Evolutionary conservation across 2,888 invertebrate genomes (phyloP).

Genomic region (Gerris lacustris): DNA sequence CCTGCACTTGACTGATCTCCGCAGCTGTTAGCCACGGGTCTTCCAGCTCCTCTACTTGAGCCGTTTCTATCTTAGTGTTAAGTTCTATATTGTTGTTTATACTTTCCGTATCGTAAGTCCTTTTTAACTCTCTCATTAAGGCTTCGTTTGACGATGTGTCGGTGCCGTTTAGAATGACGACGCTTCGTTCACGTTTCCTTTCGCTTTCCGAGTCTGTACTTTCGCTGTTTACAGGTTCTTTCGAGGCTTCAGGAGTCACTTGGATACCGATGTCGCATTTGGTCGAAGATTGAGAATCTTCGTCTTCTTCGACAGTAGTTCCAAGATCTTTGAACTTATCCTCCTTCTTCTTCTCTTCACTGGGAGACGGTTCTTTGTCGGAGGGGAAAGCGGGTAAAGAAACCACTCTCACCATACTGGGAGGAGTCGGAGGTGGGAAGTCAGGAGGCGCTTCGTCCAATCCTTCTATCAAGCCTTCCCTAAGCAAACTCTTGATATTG

Average conservation of each 20-base stretch:
- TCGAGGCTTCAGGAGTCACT: conserved; percentile 21
- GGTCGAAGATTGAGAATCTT: conserved; percentile 18
- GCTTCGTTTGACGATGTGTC: conserved; percentile 28
- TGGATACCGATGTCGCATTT: conserved; percentile 24
- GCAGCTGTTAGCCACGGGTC: conserved; percentile 30
- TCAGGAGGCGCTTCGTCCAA: conserved; percentile 43
- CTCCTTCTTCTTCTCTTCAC: conserved; percentile 10
- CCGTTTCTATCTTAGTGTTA: conserved; percentile 16
- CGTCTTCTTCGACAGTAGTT: conserved; percentile 22
- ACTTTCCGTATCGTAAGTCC: conserved; percentile 24
- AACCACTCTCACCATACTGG: conserved; percentile 53
- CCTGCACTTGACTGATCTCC: conserved; percentile 29
- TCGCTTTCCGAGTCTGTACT: conserved; percentile 25
- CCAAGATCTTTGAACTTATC: conserved; percentile 19
- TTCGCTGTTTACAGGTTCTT: conserved; percentile 13
- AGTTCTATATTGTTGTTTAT: conserved; percentile 23
- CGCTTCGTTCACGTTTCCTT: conserved; percentile 16
- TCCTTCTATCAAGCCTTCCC: conserved; percentile 52
- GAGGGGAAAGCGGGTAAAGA: conserved; percentile 51
- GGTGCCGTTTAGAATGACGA: conserved; percentile 24
- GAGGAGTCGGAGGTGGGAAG: conserved; percentile 45
- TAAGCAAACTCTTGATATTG: conserved; percentile 59
- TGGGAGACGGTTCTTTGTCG: conserved; percentile 15
- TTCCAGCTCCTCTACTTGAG: conserved; percentile 19
- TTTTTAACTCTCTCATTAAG: conserved; percentile 24